Base-by-base conservation (phyloP, 2,888 invertebrate genomes). In the Drosophila gaucha region DNA sequence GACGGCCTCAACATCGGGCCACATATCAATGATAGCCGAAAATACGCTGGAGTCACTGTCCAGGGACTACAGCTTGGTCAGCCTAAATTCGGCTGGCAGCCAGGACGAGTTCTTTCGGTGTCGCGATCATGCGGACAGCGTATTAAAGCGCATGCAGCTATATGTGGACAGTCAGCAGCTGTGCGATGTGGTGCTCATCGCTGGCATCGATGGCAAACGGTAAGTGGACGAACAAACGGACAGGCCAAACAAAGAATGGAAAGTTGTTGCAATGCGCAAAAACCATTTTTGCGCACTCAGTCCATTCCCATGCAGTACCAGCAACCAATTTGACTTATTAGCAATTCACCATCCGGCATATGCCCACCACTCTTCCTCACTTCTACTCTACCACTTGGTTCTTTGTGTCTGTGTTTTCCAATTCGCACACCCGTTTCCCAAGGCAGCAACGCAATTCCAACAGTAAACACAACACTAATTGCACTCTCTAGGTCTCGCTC, bases 161-260 rank as follows among this genome's bases (percentile, higher is more conserved):
- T 97, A 97, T 92, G 94, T 96, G 74, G 94, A 95, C 89, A 95
- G 95, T 64, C 95, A 96, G 84, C 95, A 96, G 91, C 93, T 98
- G 52, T 97, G 97, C 90, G 98, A 98, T 93, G 96, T 98, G 49
- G 94, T 95, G 18, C 94, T 98, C 22, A 94, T 97, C 80, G 97
- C 96, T 67, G 97, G 96, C 90, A 92, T 92, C 73, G 93, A 93
- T 91, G 94, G 94, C 64, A 93, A 93, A 91, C 94, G 94, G 94
- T 94, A 89, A 88, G 88, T 78, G 51, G 20, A 59, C 31, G 20
- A 16, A 16, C 10, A 10, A 10, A 24, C 5, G 8, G 1, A 6
- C 14, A 31, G 36, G 3, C 16, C 33, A 66, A 12, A 67, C 59
- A 73, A 66, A 66, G 76, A 70, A 66, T 71, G 76, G 46, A 71